Base-by-base conservation (phyloP, 2,797 vertebrate genomes). In the Pelodytes ibericus region DNA sequence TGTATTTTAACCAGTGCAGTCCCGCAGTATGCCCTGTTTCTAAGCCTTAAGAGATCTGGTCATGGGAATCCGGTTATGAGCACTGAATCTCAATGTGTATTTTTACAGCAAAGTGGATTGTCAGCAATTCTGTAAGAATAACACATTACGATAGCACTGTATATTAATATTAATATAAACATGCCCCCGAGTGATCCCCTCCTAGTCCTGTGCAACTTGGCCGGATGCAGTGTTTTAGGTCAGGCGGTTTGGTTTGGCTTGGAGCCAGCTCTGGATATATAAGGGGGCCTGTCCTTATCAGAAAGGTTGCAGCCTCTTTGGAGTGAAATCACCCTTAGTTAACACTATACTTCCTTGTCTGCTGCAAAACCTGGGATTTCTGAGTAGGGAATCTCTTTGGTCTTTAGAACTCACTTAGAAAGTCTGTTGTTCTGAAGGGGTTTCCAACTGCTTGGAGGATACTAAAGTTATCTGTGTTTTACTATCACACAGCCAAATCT, bases 181-280 rank as follows among this genome's bases (percentile, higher is more conserved):
- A 69, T 69, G 77, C 70, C 77, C 29, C 64, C 64, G 39, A 29
- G 33, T 58, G 53, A 66, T 47, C 73, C 77, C 64, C 77, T 73
- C 64, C 58, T 31, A 60, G 22, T 73, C 64, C 58, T 44, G 33
- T 31, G 64, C 44, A 73, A 25, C 74, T 82, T 36, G 83, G 83
- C 65, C 70, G 81, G 39, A 67, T 9, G 30, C 41, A 16, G 82
- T 71, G 83, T 87, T 82, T n/a, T 79, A 74, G 68, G 57, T 79
- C 79, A 81, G 81, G 81, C 83, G 57, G 80, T 63, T 84, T 16
- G 53, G 59, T 0, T 80, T 87, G 90, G 87, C 82, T 2, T 0
- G 5, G 75, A 47, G 79, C 88, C 88, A 89, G 82, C 26, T 18
- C 18, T 73, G 85, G 83, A 75, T 81, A 73, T 73, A 56, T 78